Percentiles rank a stretch among this genome's conserved stretches.
phyloP scores from a whole-genome alignment of 2,888 invertebrate species.

The Autographa gamma region DNA sequence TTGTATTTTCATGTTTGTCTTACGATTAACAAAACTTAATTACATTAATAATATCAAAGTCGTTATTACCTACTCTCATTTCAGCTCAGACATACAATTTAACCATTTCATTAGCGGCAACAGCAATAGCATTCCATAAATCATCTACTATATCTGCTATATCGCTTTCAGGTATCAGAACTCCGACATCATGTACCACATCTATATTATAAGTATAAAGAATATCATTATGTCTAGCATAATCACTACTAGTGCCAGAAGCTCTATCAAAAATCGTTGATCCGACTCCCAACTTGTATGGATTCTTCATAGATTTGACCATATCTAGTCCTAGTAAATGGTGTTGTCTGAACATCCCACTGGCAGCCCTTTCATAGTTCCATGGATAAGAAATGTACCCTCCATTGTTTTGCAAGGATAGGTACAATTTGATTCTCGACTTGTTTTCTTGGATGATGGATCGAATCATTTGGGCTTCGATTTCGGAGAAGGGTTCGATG shows the following conservation, averaged over 20 bases:
- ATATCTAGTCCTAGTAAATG: constrained; percentile 74
- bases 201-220: constrained; percentile 76
- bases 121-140: constrained; percentile 76
- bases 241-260: constrained; percentile 80
- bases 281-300: constrained; percentile 70
- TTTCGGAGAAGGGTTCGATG: constrained; percentile 90
- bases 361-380: constrained; percentile 88
- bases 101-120: constrained; percentile 65
- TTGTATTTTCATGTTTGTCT: no score
- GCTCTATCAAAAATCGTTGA: constrained; percentile 73
- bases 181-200: constrained; percentile 69
- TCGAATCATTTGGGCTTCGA: constrained; percentile 89
- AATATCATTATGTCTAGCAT: constrained; percentile 66
- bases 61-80: neutral
- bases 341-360: constrained; percentile 77
- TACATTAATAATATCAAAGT: neutral
- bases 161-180: constrained; percentile 72
- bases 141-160: constrained; percentile 70
- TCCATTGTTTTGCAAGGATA: constrained; percentile 94
- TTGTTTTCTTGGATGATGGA: constrained; percentile 86
- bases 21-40: neutral
- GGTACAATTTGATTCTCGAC: constrained; percentile 88
- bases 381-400: constrained; percentile 91
- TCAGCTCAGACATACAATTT: constrained; percentile 22
- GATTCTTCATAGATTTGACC: constrained; percentile 64